Conservation (phyloP, 2,797 vertebrate genomes). For the Gorsachius magnificus region DNA sequence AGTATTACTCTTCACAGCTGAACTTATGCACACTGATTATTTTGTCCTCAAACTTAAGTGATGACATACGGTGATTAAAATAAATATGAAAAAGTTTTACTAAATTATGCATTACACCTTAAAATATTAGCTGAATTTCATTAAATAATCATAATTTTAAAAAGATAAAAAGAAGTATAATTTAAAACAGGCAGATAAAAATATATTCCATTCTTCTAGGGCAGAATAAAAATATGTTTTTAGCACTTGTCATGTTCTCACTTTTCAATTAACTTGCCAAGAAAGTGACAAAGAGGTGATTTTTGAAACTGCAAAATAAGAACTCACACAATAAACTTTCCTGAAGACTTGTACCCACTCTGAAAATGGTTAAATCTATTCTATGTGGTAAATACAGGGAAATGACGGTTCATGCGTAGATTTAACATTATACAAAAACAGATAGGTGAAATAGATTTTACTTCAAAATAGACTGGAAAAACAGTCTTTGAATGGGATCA, state of each 20-base stretch:
- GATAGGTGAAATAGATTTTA: not conserved
- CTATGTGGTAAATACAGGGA: not conserved
- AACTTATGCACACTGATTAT: not conserved
- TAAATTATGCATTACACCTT: not conserved
- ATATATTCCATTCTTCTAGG: not conserved
- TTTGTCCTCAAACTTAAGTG: not conserved
- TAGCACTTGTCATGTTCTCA: not conserved
- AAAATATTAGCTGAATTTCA: conserved; percentile 7
- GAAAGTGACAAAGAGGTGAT: not conserved
- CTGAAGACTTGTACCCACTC: not conserved
- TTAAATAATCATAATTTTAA: not conserved
- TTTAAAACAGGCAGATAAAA: not conserved
- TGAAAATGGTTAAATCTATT: not conserved
- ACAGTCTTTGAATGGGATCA: not conserved
- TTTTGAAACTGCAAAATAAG: conserved; percentile 5
- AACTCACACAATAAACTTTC: not conserved
- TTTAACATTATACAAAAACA: not conserved
- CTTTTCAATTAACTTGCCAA: conserved; percentile 14
- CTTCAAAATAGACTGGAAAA: not conserved
- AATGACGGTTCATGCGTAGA: not conserved
- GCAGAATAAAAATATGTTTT: not conserved
- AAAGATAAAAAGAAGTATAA: not conserved
- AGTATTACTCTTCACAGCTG: not conserved
- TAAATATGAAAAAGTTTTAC: not conserved
- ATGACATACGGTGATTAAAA: not conserved